A percentile compares a stretch with the other conserved stretches of the same genome.
Conservation (phyloP, 2,113 vertebrate species). For the Oncorhynchus kisutch region DNA sequence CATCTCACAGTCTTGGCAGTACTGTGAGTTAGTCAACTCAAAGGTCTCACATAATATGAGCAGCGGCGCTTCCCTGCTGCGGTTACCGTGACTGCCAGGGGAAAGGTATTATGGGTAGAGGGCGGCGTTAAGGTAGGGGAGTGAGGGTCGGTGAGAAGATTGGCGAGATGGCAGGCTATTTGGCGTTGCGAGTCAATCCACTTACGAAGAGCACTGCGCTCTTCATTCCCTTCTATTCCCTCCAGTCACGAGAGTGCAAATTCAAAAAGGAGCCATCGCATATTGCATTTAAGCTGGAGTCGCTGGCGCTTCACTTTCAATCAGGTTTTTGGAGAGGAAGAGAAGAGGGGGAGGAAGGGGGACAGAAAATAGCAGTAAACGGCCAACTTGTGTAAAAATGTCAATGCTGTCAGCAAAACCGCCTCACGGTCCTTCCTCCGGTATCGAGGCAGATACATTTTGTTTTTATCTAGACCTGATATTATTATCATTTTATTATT, state of each 20-base stretch:
- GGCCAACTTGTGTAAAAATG: slow-evolving; percentile 33
- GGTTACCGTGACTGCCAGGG: too few relatives aligned
- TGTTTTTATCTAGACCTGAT: slow-evolving; percentile 38
- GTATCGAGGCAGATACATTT: slow-evolving; percentile 9
- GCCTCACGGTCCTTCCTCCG: slow-evolving; percentile 23
- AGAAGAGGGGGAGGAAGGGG: neutral
- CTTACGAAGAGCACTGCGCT: slow-evolving; percentile 3
- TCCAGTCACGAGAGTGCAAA: neutral
- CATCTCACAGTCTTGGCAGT: neutral
- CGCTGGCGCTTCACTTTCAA: slow-evolving; percentile 12
- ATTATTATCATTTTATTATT: slow-evolving; percentile 48
- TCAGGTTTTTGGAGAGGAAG: slow-evolving; percentile 4
- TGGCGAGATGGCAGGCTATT: neutral
- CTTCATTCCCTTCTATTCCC: slow-evolving; percentile 9
- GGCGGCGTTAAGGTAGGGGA: neutral
- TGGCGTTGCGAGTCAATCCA: neutral
- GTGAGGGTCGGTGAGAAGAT: slow-evolving; percentile 14
- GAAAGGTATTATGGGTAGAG: too few relatives aligned
- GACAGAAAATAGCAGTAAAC: slow-evolving; percentile 14
- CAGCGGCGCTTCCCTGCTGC: too few relatives aligned
- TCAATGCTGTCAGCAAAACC: slow-evolving; percentile 51
- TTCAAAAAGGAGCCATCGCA: slow-evolving; percentile 6
- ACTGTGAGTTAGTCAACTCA: neutral
- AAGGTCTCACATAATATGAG: too few relatives aligned
- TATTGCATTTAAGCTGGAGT: slow-evolving; percentile 31